Base-by-base conservation (phyloP, 2,797 vertebrate genomes). In the Sciaenops ocellatus region DNA sequence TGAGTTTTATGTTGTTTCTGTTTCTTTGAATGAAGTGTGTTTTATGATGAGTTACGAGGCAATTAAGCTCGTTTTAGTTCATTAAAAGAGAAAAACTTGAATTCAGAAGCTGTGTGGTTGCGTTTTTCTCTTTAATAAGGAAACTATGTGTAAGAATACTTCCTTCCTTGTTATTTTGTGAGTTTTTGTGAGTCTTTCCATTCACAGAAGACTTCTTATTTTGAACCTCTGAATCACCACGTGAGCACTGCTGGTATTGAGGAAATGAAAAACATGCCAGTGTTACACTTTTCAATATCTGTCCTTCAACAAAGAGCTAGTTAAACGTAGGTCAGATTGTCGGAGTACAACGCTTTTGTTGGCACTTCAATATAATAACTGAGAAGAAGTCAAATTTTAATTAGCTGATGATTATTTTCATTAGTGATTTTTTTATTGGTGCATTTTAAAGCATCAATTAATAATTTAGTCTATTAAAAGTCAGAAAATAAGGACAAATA, bases 171-270 rank as follows among this genome's bases (percentile, higher is more conserved):
- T 34, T 34, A 34, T 34, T 30, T 1, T 30, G 28, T 30, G 30
- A 30, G 30, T 30, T 30, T 38, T 38, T 38, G 34, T 38, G 34
- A 38, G 34, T 38, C 34, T 38, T 38, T 38, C 34, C 34, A 38
- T 38, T 38, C 8, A 38, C 34, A 38, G 34, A 38, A 38, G 34
- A 50, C 48, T 66, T 59, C 8, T 15, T 12, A 51, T 34, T 60
- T 44, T 44, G 38, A 44, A 74, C 52, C 22, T 69, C 30, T 28
- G 65, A 71, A 18, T 48, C 55, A 62, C 20, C 18, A 16, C 47
- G n/a, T 22, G 9, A 50, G 51, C 6, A 50, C 1, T 9, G 3
- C 41, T 62, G 18, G 20, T 3, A 8, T 10, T 9, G 26, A 30
- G 48, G 44, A 51, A 66, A 61, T 47, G 6, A 61, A 55, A 59